A percentile compares a stretch with the other conserved stretches of the same genome.
Conservation (phyloP, 1,140 invertebrate genomes). For the Reticulitermes speratus region DNA sequence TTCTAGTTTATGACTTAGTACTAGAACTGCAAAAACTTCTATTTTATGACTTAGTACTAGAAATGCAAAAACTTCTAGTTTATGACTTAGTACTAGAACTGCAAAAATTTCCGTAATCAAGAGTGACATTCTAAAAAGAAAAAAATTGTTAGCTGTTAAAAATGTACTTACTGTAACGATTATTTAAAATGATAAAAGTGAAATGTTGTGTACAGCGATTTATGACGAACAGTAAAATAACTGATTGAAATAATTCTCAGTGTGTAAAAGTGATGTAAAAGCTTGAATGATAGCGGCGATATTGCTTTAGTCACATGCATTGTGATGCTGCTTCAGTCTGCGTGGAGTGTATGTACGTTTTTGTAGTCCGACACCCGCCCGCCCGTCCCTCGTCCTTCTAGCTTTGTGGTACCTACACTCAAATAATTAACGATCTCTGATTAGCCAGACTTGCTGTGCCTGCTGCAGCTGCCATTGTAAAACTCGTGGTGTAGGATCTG, state of each 20-base stretch:
- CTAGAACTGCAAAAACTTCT: neutral
- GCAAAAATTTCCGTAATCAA: neutral
- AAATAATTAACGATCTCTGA: constrained; percentile 14
- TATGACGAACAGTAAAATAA: neutral
- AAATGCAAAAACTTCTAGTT: too few species aligned
- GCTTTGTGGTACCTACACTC: neutral
- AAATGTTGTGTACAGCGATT: neutral
- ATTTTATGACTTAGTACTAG: too few species aligned
- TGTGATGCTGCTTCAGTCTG: too few species aligned
- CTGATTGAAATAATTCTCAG: neutral
- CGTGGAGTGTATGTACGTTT: too few species aligned
- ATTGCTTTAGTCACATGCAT: too few species aligned
- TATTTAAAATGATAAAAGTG: neutral
- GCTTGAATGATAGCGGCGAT: too few species aligned
- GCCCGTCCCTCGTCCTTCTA: neutral
- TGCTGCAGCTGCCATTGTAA: neutral
- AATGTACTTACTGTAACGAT: neutral
- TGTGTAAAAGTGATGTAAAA: neutral
- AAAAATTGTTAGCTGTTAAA: neutral
- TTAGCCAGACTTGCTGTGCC: neutral
- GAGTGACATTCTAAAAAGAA: neutral
- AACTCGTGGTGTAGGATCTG: neutral
- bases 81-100: too few species aligned
- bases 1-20: neutral
- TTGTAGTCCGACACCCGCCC: too few species aligned